Evolutionary conservation across 2,797 vertebrate species (phyloP).

Genomic region (Sarcoramphus papa): DNA sequence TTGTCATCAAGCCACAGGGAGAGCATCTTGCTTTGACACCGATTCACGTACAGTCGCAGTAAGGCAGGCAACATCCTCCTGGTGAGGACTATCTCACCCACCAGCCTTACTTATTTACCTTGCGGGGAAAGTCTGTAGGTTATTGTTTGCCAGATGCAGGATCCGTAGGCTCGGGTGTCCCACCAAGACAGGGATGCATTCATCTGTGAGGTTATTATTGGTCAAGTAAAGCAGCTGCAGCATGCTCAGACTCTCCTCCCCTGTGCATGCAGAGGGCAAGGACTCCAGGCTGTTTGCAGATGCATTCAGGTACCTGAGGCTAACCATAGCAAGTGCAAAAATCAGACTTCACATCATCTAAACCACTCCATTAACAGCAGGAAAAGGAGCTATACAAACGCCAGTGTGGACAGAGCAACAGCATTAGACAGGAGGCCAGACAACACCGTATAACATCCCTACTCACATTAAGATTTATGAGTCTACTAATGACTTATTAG

Average conservation of each 20-base stretch:
- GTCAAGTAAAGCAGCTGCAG: constrained; percentile 94
- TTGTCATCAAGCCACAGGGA: not conserved
- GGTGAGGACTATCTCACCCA: not conserved
- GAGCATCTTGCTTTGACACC: not conserved
- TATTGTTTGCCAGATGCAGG: constrained; percentile 93
- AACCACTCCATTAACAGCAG: not conserved
- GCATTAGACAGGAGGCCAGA: not conserved
- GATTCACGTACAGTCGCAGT: rapidly evolving
- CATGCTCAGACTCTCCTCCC: constrained; percentile 88
- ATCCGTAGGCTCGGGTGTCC: constrained; percentile 87
- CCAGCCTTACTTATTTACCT: constrained; percentile 76
- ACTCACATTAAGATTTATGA: not conserved
- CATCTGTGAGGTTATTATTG: constrained; percentile 88
- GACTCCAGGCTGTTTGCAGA: constrained; percentile 92
- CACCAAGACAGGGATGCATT: constrained; percentile 85
- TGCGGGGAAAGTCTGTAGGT: constrained; percentile 90
- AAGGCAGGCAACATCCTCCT: not conserved
- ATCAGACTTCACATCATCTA: not conserved
- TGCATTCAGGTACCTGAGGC: constrained; percentile 92
- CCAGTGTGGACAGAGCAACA: not conserved
- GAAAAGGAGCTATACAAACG: not conserved
- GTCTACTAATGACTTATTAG: not conserved
- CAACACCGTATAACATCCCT: not conserved
- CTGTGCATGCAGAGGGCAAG: constrained; percentile 82
- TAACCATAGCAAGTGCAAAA: constrained; percentile 61